These are phyloP conservation scores for Rutilus rutilus DNA, from an alignment of 2,113 vertebrate species.

Conservation along the genomic window DNA sequence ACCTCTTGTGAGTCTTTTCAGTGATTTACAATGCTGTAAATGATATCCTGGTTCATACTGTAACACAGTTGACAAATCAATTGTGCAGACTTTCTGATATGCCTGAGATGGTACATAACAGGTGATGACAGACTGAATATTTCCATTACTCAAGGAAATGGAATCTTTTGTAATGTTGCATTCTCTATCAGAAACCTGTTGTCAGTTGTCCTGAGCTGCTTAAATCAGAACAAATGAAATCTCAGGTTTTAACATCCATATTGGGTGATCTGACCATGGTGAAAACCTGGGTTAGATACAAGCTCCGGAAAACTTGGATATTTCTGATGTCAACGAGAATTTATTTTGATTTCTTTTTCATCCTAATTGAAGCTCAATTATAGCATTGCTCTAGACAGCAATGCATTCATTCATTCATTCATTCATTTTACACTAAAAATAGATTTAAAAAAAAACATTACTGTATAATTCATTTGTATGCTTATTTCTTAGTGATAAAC, in stretches of 20 bases:
- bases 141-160: neutral
- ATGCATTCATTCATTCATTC: neutral
- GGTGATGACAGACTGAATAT: slow-evolving; percentile 32
- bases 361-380: no score
- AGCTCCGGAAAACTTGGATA: no score
- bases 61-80: slow-evolving; percentile 14
- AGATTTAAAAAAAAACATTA: no score
- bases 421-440: neutral
- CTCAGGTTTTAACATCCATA: neutral
- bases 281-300: no score
- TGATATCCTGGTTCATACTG: slow-evolving; percentile 8
- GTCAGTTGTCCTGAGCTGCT: neutral
- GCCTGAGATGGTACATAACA: no score
- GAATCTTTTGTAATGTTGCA: neutral
- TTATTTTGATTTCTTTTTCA: no score
- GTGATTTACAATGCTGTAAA: neutral
- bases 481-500: neutral
- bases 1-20: neutral
- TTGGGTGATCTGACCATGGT: no score
- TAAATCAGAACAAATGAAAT: neutral
- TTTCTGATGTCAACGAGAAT: no score
- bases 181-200: neutral
- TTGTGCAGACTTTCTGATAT: slow-evolving; percentile 18
- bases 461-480: neutral
- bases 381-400: neutral